Conservation (phyloP, 2,888 invertebrate genomes). For the Aquatica leii region DNA sequence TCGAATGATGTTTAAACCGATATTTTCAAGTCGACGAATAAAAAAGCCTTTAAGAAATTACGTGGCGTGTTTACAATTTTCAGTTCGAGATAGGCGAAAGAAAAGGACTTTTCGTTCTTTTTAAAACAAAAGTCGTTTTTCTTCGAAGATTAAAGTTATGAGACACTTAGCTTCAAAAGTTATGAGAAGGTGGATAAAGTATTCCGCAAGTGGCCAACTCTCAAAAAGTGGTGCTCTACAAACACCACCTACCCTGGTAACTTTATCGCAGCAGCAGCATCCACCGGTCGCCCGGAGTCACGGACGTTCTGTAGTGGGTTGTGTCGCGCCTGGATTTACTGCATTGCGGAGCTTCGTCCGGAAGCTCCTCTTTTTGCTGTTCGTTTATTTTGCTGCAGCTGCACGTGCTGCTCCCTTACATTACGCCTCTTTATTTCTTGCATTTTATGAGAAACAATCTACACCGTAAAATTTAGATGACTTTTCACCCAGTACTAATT, state of each 20-base stretch:
- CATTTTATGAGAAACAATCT: not conserved
- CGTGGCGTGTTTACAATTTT: constrained; percentile 20
- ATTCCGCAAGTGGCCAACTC: constrained; percentile 35
- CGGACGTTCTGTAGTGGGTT: constrained; percentile 41
- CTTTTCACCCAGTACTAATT: not conserved
- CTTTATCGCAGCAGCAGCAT: constrained; percentile 26
- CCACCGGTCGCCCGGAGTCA: constrained; percentile 33
- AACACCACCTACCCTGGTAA: constrained; percentile 23
- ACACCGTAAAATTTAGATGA: not conserved
- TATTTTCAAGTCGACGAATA: not conserved
- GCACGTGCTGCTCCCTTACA: constrained; percentile 27
- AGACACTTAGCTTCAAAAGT: constrained; percentile 34
- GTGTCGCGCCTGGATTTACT: constrained; percentile 47
- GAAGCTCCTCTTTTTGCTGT: constrained; percentile 42
- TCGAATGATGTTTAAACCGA: constrained; percentile 3
- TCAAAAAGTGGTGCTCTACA: constrained; percentile 29
- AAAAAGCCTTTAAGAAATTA: constrained; percentile 15
- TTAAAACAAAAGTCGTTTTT: constrained; percentile 33
- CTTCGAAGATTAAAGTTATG: constrained; percentile 33
- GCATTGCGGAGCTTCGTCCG: constrained; percentile 45
- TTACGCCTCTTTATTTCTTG: constrained; percentile 5
- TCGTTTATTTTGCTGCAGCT: constrained; percentile 38
- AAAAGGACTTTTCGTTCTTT: constrained; percentile 15
- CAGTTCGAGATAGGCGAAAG: not conserved
- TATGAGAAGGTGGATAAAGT: constrained; percentile 37